phyloP scores from a whole-genome alignment of 2,888 invertebrate species.

The Pseudococcus viburni region DNA sequence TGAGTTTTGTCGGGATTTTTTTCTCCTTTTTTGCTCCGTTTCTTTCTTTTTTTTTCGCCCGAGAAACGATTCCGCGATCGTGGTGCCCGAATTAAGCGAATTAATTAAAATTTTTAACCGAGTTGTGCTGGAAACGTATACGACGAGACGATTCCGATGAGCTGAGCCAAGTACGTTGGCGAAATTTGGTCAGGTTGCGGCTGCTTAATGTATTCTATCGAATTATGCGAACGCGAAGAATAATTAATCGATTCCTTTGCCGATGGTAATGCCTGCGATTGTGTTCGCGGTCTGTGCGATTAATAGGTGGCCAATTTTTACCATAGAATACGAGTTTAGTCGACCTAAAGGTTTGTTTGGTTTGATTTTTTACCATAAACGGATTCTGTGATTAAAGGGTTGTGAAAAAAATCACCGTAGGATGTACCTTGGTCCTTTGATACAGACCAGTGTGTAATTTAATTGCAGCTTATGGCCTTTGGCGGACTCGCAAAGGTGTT shows the following conservation, averaged over 20 bases:
- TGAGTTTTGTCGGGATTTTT: conserved; percentile 46
- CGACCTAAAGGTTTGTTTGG: conserved; percentile 18
- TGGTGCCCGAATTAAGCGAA: background rate
- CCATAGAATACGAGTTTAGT: background rate
- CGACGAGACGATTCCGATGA: background rate
- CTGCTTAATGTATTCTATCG: conserved; percentile 27
- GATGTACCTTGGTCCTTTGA: background rate
- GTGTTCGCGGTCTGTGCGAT: background rate
- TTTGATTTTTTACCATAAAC: background rate
- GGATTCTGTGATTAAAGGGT: background rate
- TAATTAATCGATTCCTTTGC: conserved; percentile 7
- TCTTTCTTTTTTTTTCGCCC: background rate
- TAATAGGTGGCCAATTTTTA: background rate
- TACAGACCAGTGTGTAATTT: background rate
- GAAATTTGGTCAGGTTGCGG: background rate
- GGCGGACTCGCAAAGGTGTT: background rate
- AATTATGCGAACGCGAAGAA: background rate
- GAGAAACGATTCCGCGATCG: background rate
- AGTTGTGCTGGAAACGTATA: background rate
- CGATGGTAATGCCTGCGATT: background rate
- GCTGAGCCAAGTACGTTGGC: background rate
- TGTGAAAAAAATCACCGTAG: background rate
- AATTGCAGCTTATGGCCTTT: background rate
- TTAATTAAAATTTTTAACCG: background rate
- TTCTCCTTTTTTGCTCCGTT: background rate